phyloP scores from a whole-genome alignment of 2,888 invertebrate genomes.

The Sphaerophoria rueppellii region DNA sequence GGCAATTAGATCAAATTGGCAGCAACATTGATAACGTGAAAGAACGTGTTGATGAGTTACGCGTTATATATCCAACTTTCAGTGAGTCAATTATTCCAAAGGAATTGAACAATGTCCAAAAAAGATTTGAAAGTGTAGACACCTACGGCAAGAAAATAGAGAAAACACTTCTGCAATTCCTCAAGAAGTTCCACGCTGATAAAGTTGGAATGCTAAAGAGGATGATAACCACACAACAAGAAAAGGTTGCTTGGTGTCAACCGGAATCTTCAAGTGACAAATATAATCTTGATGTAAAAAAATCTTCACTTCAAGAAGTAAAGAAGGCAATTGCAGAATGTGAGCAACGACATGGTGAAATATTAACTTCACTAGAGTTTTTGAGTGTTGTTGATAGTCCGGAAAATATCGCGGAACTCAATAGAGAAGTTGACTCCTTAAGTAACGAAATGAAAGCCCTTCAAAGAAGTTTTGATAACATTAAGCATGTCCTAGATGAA shows the following conservation, averaged over 20 bases:
- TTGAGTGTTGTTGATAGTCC: slow-evolving; percentile 89
- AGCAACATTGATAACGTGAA: slow-evolving; percentile 87
- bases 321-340: slow-evolving; percentile 89
- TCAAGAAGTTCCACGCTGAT: slow-evolving; percentile 94
- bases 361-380: slow-evolving; percentile 88
- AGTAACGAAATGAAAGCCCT: slow-evolving; percentile 88
- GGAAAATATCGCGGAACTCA: slow-evolving; percentile 87
- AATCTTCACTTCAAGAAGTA: slow-evolving; percentile 90
- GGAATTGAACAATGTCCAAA: slow-evolving; percentile 92
- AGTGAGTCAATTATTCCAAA: slow-evolving; percentile 90
- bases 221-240: slow-evolving; percentile 90
- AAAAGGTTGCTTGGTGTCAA: slow-evolving; percentile 95
- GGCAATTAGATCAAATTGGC: slow-evolving; percentile 87
- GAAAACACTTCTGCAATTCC: slow-evolving; percentile 88
- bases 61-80: slow-evolving; percentile 89
- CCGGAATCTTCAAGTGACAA: slow-evolving; percentile 94
- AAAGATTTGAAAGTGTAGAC: slow-evolving; percentile 90
- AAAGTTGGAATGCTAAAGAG: slow-evolving; percentile 91
- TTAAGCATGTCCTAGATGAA: slow-evolving; percentile 86
- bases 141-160: slow-evolving; percentile 92
- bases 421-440: slow-evolving; percentile 87
- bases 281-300: slow-evolving; percentile 95
- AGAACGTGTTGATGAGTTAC: slow-evolving; percentile 87
- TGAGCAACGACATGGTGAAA: slow-evolving; percentile 85
- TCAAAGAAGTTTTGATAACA: slow-evolving; percentile 86